These are phyloP conservation scores for Acanthis flammea DNA, from an alignment of 2,797 vertebrate genomes.

Conservation along the genomic window DNA sequence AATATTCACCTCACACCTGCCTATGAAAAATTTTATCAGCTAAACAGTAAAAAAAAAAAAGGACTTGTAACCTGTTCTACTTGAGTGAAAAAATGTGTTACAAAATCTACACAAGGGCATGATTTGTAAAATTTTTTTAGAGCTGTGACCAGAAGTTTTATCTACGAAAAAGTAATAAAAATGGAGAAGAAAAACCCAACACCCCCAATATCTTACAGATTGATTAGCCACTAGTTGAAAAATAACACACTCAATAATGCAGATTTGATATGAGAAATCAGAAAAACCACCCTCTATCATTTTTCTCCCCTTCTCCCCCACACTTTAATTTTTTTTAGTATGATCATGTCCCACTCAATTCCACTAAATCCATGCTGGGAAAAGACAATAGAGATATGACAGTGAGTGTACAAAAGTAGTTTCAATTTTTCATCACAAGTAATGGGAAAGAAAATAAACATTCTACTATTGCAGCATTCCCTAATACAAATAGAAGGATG, in stretches of 20 bases:
- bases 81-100: neutral
- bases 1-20: conserved; percentile 25
- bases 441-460: neutral
- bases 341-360: neutral
- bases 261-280: neutral
- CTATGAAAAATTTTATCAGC: conserved; percentile 4
- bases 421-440: neutral
- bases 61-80: neutral
- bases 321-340: neutral
- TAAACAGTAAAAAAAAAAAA: neutral
- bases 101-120: neutral
- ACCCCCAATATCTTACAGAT: neutral
- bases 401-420: neutral
- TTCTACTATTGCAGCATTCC: neutral
- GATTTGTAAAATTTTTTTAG: neutral
- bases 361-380: neutral
- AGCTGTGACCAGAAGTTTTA: neutral
- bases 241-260: neutral
- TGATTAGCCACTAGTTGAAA: neutral
- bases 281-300: neutral
- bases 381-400: neutral
- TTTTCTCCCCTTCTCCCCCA: neutral
- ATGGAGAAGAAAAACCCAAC: neutral
- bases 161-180: neutral
- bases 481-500: neutral